phyloP scores from a whole-genome alignment of 2,113 vertebrate genomes.

The Embiotoca jacksoni region DNA sequence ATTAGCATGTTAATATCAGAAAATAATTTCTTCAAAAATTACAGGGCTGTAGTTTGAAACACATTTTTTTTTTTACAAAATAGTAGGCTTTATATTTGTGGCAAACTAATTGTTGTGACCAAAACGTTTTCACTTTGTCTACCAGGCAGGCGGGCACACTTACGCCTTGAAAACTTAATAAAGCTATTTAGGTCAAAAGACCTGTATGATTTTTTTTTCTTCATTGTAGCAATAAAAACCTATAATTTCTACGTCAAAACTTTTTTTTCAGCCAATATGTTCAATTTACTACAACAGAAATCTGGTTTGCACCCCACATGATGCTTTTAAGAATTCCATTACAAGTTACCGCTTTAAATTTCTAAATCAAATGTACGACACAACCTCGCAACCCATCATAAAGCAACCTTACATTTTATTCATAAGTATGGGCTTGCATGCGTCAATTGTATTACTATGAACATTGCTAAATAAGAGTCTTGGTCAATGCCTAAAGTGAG shows the following conservation, averaged over 20 bases:
- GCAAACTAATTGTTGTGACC: too few species aligned
- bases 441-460: background rate
- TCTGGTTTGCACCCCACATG: too few species aligned
- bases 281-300: too few species aligned
- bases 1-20: too few species aligned
- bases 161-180: too few species aligned
- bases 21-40: too few species aligned
- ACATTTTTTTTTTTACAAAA: background rate
- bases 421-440: background rate
- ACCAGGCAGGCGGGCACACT: too few species aligned
- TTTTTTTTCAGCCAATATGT: background rate
- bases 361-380: background rate
- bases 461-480: background rate
- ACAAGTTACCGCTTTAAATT: too few species aligned
- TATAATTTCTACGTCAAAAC: background rate
- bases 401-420: constrained; percentile 1
- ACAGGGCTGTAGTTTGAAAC: background rate
- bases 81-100: background rate
- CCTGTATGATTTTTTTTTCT: background rate
- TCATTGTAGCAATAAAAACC: background rate
- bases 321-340: too few species aligned
- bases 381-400: background rate
- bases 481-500: background rate
- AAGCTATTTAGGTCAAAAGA: too few species aligned
- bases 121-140: too few species aligned